A percentile compares a stretch with the other conserved stretches of the same genome.
Evolutionary conservation across 2,113 vertebrate species (phyloP).

Genomic region (Xenopus laevis): DNA sequence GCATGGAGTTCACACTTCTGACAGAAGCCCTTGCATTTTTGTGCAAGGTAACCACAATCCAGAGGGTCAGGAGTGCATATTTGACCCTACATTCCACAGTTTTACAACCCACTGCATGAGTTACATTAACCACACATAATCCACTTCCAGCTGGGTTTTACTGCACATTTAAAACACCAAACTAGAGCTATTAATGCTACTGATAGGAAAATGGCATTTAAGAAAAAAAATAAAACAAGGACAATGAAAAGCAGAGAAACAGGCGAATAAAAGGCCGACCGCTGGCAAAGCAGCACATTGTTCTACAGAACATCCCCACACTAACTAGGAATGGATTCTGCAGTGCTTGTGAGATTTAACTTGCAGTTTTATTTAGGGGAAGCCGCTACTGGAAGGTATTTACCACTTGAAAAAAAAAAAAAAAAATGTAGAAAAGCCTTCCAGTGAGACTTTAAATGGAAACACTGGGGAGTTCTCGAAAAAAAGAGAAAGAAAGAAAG

Average conservation of each 20-base stretch:
- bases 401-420: too few species aligned
- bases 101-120: constrained; percentile 41
- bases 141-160: constrained; percentile 31
- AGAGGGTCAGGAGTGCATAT: constrained; percentile 37
- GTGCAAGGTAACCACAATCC: constrained; percentile 39
- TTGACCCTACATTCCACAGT: constrained; percentile 41
- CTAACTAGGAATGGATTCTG: too few species aligned
- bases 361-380: too few species aligned
- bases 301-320: too few species aligned
- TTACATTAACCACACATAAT: constrained; percentile 32
- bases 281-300: too few species aligned
- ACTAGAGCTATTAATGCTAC: background rate
- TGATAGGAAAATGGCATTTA: background rate
- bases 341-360: too few species aligned
- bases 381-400: too few species aligned
- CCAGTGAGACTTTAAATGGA: background rate
- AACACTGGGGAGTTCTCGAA: background rate
- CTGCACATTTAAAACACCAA: constrained; percentile 8
- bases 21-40: constrained; percentile 43
- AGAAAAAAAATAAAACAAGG: background rate
- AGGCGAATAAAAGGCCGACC: too few species aligned
- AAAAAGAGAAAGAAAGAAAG: too few species aligned
- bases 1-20: constrained; percentile 45
- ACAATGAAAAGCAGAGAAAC: too few species aligned
- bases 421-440: too few species aligned